Percentiles rank a stretch among this genome's conserved stretches.
Evolutionary conservation across 2,888 invertebrate genomes (phyloP).

Genomic region (Branchinecta sandiegonensis): DNA sequence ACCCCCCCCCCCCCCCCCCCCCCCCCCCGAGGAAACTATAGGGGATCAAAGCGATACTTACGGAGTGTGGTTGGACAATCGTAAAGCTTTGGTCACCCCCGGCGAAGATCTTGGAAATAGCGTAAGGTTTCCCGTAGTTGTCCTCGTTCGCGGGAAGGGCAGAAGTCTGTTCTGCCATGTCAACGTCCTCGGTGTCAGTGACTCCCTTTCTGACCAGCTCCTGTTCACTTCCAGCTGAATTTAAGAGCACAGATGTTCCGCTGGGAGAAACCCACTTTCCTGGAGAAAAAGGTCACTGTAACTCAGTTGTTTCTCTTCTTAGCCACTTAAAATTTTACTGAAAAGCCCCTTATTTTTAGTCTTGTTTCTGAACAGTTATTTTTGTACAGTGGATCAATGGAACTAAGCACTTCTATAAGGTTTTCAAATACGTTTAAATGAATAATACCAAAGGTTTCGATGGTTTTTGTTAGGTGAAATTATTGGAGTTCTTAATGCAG

Average conservation of each 20-base stretch:
- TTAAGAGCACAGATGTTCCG: neutral
- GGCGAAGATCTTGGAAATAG: constrained; percentile 49
- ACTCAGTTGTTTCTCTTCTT: neutral
- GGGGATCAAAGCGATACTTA: constrained; percentile 3
- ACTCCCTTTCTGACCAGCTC: constrained; percentile 32
- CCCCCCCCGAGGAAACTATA: too few species aligned
- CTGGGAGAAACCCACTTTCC: constrained; percentile 13
- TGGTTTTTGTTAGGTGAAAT: too few species aligned
- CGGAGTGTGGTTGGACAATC: constrained; percentile 36
- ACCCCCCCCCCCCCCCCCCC: too few species aligned
- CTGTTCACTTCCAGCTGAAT: constrained; percentile 48
- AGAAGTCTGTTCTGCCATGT: constrained; percentile 18
- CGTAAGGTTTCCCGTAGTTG: constrained; percentile 26
- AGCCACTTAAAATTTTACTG: neutral
- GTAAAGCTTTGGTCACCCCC: constrained; percentile 83
- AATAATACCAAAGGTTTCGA: too few species aligned
- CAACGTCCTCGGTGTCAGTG: neutral
- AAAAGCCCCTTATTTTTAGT: too few species aligned
- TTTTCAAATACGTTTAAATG: too few species aligned
- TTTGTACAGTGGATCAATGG: too few species aligned
- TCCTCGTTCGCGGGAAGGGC: neutral
- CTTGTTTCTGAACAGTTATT: too few species aligned
- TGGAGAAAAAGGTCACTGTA: too few species aligned
- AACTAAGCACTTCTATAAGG: too few species aligned
- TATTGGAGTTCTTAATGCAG: too few species aligned